A percentile compares a stretch with the other conserved stretches of the same genome.
phyloP scores from a whole-genome alignment of 2,888 invertebrate species.

The Micoletzkya japonica region DNA sequence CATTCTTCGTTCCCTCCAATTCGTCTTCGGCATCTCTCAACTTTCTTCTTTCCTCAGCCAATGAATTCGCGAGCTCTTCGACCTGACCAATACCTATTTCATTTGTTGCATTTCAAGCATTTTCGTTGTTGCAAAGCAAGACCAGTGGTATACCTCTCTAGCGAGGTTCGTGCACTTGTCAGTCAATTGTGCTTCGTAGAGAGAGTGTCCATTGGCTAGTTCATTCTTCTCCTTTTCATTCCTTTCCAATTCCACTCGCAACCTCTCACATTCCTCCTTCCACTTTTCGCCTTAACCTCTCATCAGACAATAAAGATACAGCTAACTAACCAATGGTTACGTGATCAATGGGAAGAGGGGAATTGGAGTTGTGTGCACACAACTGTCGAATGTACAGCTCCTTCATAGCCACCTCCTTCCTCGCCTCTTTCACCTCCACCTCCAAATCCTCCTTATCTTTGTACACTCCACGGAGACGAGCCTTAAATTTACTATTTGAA shows the following conservation, averaged over 20 bases:
- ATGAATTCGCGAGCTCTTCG: not conserved
- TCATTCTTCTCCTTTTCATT: not conserved
- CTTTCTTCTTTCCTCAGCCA: not conserved
- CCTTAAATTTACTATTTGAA: too few species aligned
- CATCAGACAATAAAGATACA: not conserved
- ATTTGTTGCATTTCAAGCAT: too few species aligned
- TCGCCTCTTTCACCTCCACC: constrained; percentile 37
- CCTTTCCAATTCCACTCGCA: constrained; percentile 7
- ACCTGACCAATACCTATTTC: too few species aligned
- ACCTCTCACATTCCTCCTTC: not conserved
- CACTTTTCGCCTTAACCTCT: not conserved
- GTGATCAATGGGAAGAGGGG: too few species aligned
- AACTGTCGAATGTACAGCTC: constrained; percentile 56
- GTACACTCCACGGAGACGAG: constrained; percentile 51
- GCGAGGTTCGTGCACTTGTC: not conserved
- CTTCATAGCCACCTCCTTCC: constrained; percentile 50
- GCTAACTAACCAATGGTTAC: not conserved
- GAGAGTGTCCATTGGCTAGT: not conserved
- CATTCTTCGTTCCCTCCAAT: not conserved
- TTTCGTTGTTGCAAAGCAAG: too few species aligned
- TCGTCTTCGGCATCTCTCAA: constrained; percentile 23
- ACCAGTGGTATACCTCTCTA: constrained; percentile 3
- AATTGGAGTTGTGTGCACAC: constrained; percentile 32
- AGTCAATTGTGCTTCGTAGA: constrained; percentile 6
- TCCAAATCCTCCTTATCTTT: constrained; percentile 49